These are phyloP conservation scores for Euplexia lucipara DNA, from an alignment of 2,888 invertebrate genomes.

Conservation along the genomic window DNA sequence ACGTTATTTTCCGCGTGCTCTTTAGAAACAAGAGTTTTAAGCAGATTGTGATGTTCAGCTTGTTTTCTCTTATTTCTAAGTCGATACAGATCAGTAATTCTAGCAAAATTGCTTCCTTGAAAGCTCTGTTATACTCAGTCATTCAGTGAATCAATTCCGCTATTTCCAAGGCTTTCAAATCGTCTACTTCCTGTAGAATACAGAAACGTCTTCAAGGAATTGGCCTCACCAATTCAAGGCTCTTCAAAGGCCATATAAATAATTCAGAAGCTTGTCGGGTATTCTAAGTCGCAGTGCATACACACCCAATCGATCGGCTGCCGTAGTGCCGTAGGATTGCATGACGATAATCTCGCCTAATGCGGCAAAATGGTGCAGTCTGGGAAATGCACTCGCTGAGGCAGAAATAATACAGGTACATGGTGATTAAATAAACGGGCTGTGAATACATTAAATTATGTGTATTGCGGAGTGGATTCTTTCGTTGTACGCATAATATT, in stretches of 20 bases:
- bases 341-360: slow-evolving; percentile 47
- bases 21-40: slow-evolving; percentile 5
- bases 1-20: slow-evolving; percentile 21
- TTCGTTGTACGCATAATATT: background rate
- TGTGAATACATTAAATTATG: slow-evolving; percentile 32
- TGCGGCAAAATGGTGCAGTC: slow-evolving; percentile 54
- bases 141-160: slow-evolving; percentile 18
- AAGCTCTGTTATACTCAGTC: background rate
- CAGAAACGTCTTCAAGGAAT: slow-evolving; percentile 23
- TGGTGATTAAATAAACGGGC: slow-evolving; percentile 47
- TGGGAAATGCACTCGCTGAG: slow-evolving; percentile 23
- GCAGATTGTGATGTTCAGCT: background rate
- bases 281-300: slow-evolving; percentile 38
- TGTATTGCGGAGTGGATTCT: background rate
- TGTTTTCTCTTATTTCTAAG: background rate
- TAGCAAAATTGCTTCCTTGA: slow-evolving; percentile 2
- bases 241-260: slow-evolving; percentile 42
- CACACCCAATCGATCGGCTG: slow-evolving; percentile 44
- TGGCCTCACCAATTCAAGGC: slow-evolving; percentile 23
- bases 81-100: background rate
- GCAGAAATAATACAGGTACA: slow-evolving; percentile 44
- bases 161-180: slow-evolving; percentile 25
- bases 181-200: slow-evolving; percentile 3
- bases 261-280: slow-evolving; percentile 35
- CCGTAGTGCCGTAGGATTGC: slow-evolving; percentile 38